These are phyloP conservation scores for Acrossocheilus wenchowensis DNA, from an alignment of 2,797 vertebrate genomes.

Conservation along the genomic window DNA sequence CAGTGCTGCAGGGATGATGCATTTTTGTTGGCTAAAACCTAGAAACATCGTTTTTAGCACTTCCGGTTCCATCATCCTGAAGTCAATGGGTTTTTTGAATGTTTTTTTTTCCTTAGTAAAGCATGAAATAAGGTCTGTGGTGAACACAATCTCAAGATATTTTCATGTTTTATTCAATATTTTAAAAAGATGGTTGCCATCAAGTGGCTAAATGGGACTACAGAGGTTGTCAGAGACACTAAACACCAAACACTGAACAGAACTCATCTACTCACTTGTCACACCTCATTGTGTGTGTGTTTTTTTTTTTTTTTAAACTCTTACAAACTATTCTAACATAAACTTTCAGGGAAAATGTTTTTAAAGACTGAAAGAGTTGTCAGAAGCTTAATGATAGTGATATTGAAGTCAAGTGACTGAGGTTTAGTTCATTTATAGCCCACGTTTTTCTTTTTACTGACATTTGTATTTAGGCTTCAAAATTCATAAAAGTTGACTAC, in stretches of 20 bases:
- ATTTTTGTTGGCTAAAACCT: background rate
- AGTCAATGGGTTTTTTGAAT: background rate
- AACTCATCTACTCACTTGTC: background rate
- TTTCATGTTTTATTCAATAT: background rate
- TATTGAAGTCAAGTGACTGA: too few species aligned
- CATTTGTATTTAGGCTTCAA: background rate
- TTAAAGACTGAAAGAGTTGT: background rate
- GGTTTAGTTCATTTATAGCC: too few species aligned
- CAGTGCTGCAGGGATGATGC: background rate
- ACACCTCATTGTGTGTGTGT: background rate
- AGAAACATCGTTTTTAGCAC: background rate
- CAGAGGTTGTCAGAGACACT: background rate
- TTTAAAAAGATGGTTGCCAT: background rate
- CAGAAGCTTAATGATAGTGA: too few species aligned
- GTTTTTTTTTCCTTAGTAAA: background rate
- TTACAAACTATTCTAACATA: background rate
- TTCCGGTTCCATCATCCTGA: background rate
- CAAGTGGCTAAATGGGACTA: background rate
- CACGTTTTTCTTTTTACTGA: background rate
- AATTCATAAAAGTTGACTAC: background rate
- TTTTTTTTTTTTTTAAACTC: background rate
- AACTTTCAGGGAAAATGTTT: background rate
- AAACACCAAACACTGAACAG: background rate
- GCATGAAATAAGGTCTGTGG: background rate
- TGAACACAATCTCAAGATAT: background rate